Conservation (phyloP, 1,140 invertebrate species). For the Telenomus remus region DNA sequence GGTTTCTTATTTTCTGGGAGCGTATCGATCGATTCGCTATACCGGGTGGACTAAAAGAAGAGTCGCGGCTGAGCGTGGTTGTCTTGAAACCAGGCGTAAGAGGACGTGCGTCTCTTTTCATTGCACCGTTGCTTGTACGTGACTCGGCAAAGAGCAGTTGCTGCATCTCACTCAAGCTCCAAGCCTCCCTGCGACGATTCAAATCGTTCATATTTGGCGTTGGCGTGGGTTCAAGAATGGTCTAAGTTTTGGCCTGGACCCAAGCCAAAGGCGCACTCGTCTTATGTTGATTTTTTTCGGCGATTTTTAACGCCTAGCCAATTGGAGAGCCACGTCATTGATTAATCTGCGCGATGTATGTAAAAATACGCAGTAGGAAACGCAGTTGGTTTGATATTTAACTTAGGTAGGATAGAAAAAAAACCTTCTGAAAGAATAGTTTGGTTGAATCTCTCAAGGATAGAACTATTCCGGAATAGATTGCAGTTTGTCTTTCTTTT, state of each 20-base stretch:
- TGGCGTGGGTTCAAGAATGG: slow-evolving; percentile 50
- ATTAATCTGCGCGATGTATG: slow-evolving; percentile 22
- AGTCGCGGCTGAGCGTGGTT: slow-evolving; percentile 30
- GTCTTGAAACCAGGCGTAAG: slow-evolving; percentile 2
- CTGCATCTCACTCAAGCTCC: slow-evolving; percentile 29
- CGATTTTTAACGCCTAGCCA: slow-evolving; percentile 26
- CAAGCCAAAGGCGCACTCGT: slow-evolving; percentile 25
- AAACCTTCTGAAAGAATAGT: too few species aligned
- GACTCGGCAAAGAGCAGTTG: slow-evolving; percentile 45
- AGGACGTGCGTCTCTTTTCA: slow-evolving; percentile 11
- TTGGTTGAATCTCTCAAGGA: too few species aligned
- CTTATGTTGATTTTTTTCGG: not conserved
- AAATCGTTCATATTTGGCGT: slow-evolving; percentile 47
- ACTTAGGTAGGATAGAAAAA: not conserved
- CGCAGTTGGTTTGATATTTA: not conserved
- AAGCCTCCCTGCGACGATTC: slow-evolving; percentile 38
- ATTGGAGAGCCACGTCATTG: slow-evolving; percentile 4
- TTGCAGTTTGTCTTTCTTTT: not conserved
- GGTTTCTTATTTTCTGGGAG: slow-evolving; percentile 24
- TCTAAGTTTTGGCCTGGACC: slow-evolving; percentile 3
- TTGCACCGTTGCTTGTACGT: slow-evolving; percentile 26
- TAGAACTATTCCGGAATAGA: not conserved
- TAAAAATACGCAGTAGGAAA: slow-evolving; percentile 13
- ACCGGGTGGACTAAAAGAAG: slow-evolving; percentile 44
- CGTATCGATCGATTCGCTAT: slow-evolving; percentile 44